These are phyloP conservation scores for Brachirus orientalis DNA, from an alignment of 2,113 vertebrate genomes.

Conservation along the genomic window DNA sequence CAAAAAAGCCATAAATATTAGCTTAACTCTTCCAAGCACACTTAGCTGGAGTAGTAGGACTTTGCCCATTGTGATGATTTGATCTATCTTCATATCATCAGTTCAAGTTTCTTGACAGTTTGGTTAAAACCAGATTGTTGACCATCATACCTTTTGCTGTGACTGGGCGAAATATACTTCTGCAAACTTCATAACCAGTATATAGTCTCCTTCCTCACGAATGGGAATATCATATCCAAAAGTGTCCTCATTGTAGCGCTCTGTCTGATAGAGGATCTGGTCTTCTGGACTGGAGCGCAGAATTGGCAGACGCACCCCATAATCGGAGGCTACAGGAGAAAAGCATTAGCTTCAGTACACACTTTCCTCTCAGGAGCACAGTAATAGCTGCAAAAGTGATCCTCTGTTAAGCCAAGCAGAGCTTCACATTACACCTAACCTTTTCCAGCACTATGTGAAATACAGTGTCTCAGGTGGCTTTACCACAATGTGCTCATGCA, in stretches of 20 bases:
- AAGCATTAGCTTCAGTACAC: conserved; percentile 9
- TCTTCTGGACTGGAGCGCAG: conserved; percentile 93
- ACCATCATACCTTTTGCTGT: conserved; percentile 91
- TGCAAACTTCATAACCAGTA: conserved; percentile 95
- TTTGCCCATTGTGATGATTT: too few relatives aligned
- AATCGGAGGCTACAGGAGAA: conserved; percentile 90
- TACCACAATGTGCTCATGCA: too few relatives aligned
- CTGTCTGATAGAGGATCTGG: conserved; percentile 97
- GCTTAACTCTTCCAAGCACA: too few relatives aligned
- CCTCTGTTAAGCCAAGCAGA: background rate
- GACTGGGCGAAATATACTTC: conserved; percentile 99
- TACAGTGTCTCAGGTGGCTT: conserved; percentile 13
- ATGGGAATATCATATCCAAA: conserved; percentile 97
- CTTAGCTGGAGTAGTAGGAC: too few relatives aligned
- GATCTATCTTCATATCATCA: too few relatives aligned
- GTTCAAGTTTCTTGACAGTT: too few relatives aligned
- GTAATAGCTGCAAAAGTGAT: conserved; percentile 5
- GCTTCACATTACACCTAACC: conserved; percentile 26
- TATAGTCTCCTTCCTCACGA: conserved; percentile 95
- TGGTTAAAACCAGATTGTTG: background rate
- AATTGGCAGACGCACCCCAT: conserved; percentile 95
- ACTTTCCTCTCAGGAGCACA: conserved; percentile 8
- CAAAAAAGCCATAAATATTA: too few relatives aligned
- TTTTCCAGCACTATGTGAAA: conserved; percentile 17
- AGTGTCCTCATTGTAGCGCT: conserved; percentile 97